These are phyloP conservation scores for Danio tinwini DNA, from an alignment of 2,797 vertebrate species.

Conservation along the genomic window DNA sequence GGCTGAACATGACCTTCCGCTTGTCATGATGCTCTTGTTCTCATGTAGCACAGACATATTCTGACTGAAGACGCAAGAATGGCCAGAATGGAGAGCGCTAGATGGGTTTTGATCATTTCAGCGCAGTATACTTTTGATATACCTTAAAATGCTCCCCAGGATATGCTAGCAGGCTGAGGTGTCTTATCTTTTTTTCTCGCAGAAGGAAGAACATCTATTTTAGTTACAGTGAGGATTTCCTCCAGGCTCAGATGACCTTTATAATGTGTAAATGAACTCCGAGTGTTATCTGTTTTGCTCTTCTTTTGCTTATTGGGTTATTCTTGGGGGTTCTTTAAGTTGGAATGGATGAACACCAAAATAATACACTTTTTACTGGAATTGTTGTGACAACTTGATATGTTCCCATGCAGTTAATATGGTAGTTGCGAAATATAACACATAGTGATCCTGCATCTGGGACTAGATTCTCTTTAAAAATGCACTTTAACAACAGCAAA, in stretches of 20 bases:
- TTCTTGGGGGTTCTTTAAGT: constrained; percentile 24
- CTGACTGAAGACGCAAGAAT: not conserved
- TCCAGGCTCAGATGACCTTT: constrained; percentile 18
- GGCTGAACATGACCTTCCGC: constrained; percentile 44
- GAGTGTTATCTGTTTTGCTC: not conserved
- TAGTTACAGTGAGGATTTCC: constrained; percentile 24
- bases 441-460: not conserved
- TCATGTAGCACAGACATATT: constrained; percentile 8
- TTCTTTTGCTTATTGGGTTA: constrained; percentile 15
- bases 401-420: not conserved
- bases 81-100: not conserved
- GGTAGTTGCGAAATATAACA: not conserved
- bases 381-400: not conserved
- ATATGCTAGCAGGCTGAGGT: constrained; percentile 22
- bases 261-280: constrained; percentile 31
- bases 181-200: constrained; percentile 37
- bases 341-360: constrained; percentile 7
- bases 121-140: constrained; percentile 3
- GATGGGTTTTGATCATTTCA: not conserved
- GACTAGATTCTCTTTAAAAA: not conserved
- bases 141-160: constrained; percentile 33
- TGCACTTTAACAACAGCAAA: too few relatives aligned
- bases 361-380: not conserved
- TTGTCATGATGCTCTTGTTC: constrained; percentile 20
- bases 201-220: constrained; percentile 49